phyloP scores from a whole-genome alignment of 2,113 vertebrate species.

The Prolemur simus region DNA sequence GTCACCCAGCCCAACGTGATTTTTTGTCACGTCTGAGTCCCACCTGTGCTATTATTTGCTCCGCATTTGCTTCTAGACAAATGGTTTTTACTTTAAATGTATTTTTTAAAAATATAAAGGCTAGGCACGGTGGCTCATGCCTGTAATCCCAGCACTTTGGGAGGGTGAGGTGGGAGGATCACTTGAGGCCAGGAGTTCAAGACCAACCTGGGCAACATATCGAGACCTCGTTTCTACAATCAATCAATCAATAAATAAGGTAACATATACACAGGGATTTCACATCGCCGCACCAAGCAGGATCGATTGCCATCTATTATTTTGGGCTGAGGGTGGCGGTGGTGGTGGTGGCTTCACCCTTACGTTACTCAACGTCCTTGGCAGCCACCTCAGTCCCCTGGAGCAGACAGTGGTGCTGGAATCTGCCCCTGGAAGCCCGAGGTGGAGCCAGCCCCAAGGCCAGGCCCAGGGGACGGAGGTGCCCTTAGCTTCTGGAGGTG shows the following conservation, averaged over 20 bases:
- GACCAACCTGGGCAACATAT: too few species aligned
- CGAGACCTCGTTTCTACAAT: too few species aligned
- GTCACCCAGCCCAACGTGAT: background rate
- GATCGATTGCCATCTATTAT: background rate
- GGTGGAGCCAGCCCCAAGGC: background rate
- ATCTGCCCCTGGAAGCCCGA: background rate
- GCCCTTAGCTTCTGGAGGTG: background rate
- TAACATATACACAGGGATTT: background rate
- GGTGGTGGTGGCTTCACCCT: background rate
- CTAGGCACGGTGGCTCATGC: too few species aligned
- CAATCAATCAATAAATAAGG: too few species aligned
- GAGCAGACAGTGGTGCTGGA: background rate
- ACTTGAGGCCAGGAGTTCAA: too few species aligned
- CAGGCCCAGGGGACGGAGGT: background rate
- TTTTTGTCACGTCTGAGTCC: background rate
- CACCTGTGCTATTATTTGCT: background rate
- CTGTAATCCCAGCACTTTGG: too few species aligned
- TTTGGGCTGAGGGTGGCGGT: background rate
- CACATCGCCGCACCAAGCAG: background rate
- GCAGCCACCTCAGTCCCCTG: background rate
- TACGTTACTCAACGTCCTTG: background rate
- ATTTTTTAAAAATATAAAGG: background rate
- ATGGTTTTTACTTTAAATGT: background rate
- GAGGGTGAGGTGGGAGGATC: too few species aligned
- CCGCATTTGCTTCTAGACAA: background rate